Evolutionary conservation across 37 sponge, comb jelly and placozoan species (phyloP), one percentile per base, ranked within the genome.

Genomic region (Haliclona indistincta): DNA sequence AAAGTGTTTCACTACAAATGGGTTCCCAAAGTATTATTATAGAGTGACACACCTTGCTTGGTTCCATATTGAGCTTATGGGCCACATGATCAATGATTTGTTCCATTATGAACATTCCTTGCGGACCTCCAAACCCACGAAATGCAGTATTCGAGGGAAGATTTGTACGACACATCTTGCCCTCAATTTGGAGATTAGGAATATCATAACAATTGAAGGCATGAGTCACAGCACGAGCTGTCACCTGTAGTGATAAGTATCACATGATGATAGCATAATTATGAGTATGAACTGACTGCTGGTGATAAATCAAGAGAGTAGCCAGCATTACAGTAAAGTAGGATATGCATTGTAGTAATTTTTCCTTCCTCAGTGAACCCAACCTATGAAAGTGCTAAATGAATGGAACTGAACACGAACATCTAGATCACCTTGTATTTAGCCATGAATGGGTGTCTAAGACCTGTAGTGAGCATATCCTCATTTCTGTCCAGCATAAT

Each of bases 41-140:
- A 37, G 28, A 32, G 54, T 36, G 63, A 61, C 73, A 28, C 22
- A 84, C 85, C 73, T 69, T 33, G 22, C 80, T 76, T 70, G 68
- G 51, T 15, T 80, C 71, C 44, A 72, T 37, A 3, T 70, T 54
- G 40, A 84, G 63, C 34, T 43, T 22, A 10, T 56, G 22, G 6
- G 94, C 86, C 13, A 94, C 67, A 19, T 77, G 70, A 30, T 39
- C 43, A 4, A 94, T 79, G 29, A 76, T 25, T 28, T 67, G 69
- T 64, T 93, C 94, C 11, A 74, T 80, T 19, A 88, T 52, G 52
- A 86, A 64, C 88, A 90, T 94, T 3, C 86, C 85, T 62, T 94
- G 91, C 54, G 95, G 91, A 5, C 82, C 88, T 38, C 95, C 95
- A 75, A 94, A 94, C 1, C 95, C 91, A 41, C 95, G 56, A 82